These are phyloP conservation scores for Bryconaethiops microstoma DNA, from an alignment of 2,797 vertebrate species.

Conservation along the genomic window DNA sequence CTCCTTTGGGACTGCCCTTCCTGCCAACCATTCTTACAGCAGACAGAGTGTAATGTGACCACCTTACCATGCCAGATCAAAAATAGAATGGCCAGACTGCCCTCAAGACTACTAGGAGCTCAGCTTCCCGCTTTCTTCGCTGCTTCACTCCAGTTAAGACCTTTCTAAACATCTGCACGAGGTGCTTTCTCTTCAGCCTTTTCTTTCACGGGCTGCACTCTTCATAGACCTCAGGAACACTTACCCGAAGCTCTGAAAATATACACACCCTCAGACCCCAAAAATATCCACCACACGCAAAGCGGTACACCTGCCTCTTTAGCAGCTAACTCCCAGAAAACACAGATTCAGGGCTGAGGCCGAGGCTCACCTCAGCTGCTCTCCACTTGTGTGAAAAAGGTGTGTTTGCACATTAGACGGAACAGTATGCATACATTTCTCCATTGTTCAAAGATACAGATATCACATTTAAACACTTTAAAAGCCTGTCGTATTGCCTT, in stretches of 20 bases:
- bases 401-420: background rate
- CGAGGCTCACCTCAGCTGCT: background rate
- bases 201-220: background rate
- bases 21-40: conserved; percentile 40
- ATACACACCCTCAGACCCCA: too few species aligned
- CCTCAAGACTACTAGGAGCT: background rate
- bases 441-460: background rate
- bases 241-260: background rate
- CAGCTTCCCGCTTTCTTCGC: background rate
- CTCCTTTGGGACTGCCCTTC: conserved; percentile 43
- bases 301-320: background rate
- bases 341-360: background rate
- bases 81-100: conserved; percentile 17
- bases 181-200: background rate
- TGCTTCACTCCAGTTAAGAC: background rate
- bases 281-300: background rate
- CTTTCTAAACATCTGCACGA: background rate
- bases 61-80: conserved; percentile 18
- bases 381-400: background rate
- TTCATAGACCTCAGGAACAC: background rate
- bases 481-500: background rate
- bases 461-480: background rate
- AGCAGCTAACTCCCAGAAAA: background rate
- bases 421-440: background rate
- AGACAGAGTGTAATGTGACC: conserved; percentile 43